These are phyloP conservation scores for Gobio gobio DNA, from an alignment of 2,113 vertebrate species.

Conservation along the genomic window DNA sequence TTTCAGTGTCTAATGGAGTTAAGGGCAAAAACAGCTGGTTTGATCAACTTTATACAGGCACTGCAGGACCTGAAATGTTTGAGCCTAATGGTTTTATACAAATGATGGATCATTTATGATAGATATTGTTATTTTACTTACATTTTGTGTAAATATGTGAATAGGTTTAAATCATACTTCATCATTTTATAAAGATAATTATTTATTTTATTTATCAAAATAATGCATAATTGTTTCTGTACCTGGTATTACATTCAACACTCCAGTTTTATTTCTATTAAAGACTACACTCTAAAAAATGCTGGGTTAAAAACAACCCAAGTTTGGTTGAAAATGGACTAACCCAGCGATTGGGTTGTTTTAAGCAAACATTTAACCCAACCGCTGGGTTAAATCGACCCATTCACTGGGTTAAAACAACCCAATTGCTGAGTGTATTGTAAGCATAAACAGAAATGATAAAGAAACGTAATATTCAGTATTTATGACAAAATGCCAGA, in stretches of 20 bases:
- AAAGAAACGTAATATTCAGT: too few relatives aligned
- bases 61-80: constrained; percentile 47
- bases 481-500: too few relatives aligned
- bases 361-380: too few relatives aligned
- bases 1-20: constrained; percentile 70
- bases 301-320: too few relatives aligned
- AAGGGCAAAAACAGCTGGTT: constrained; percentile 69
- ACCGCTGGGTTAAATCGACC: too few relatives aligned
- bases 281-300: too few relatives aligned
- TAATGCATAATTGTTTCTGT: neutral
- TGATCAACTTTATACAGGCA: constrained; percentile 64
- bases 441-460: too few relatives aligned
- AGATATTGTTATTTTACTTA: neutral
- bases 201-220: neutral
- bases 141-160: neutral
- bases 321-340: too few relatives aligned
- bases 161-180: neutral
- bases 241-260: neutral
- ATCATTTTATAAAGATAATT: neutral
- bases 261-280: neutral
- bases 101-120: neutral
- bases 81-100: neutral
- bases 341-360: too few relatives aligned
- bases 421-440: too few relatives aligned
- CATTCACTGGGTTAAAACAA: too few relatives aligned